Evolutionary conservation across 2,888 invertebrate genomes (phyloP), one percentile per base, ranked within the genome.

Genomic region (Drosophila maculinotata): DNA sequence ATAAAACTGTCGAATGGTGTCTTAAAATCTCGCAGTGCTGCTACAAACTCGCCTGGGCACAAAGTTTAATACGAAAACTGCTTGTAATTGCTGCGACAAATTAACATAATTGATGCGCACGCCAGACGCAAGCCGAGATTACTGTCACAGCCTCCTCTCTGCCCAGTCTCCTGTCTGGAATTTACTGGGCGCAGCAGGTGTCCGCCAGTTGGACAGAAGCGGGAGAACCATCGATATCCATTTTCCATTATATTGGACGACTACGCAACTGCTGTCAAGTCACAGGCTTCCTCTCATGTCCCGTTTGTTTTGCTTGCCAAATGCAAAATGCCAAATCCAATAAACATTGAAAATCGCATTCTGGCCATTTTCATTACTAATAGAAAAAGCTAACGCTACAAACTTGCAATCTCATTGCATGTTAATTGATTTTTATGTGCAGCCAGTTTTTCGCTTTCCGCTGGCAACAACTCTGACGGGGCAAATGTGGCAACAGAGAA

Each of bases 371-470:
- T 67, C 69, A 66, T 78, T 63, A 73, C 73, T 38, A 51, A n/a
- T n/a, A n/a, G 65, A 12, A 33, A 56, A 45, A 26, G 52, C 52
- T 5, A 67, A 56, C 36, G 69, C 62, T 26, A 38, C 57, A 71
- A 73, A 65, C 42, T 65, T 76, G 87, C 89, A 71, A 73, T 56
- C 74, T 87, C 89, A 89, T 75, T 83, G 74, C 56, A 75, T 60
- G 52, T 76, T 89, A 87, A 87, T 87, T 86, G 87, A 89, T 83
- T 88, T 86, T 76, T 72, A 79, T 80, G 76, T 76, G 62, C 81
- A 60, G 48, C 62, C 35, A 39, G 35, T 30, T 36, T 45, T 15
- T 41, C 15, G 51, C 51, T 3, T 51, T 14, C 42, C 51, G 12
- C 26, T 41, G 35, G 28, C 58, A 58, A 31, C 41, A 30, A 28